These are phyloP conservation scores for Poeciliopsis occidentalis DNA, from an alignment of 2,113 vertebrate species.

Conservation along the genomic window DNA sequence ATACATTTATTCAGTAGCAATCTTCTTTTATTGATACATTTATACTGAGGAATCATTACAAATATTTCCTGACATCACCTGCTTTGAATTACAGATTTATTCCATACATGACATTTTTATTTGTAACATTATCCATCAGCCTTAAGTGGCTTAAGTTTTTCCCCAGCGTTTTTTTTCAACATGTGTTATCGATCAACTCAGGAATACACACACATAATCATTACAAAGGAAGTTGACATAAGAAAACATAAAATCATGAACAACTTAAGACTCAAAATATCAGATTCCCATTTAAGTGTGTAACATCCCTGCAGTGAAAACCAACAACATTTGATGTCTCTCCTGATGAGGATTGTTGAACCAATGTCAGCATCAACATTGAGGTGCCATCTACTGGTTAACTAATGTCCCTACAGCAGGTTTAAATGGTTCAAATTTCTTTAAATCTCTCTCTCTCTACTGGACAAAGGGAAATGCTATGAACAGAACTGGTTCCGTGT, in stretches of 20 bases:
- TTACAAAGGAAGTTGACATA: too few relatives aligned
- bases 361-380: too few relatives aligned
- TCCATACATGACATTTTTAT: background rate
- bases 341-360: background rate
- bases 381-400: slow-evolving; percentile 46
- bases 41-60: background rate
- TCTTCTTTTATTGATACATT: background rate
- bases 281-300: background rate
- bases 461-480: background rate
- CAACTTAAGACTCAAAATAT: too few relatives aligned
- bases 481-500: background rate
- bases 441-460: too few relatives aligned
- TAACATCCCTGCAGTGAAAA: background rate
- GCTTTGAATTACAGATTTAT: background rate
- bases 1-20: background rate
- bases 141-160: too few relatives aligned
- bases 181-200: too few relatives aligned
- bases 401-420: slow-evolving; percentile 9
- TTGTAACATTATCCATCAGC: too few relatives aligned
- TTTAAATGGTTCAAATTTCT: background rate
- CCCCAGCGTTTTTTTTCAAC: too few relatives aligned
- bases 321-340: background rate
- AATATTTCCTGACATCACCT: background rate
- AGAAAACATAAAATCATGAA: too few relatives aligned
- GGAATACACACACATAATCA: too few relatives aligned